Evolutionary conservation across 2,113 vertebrate species (phyloP), one percentile per base, ranked within the genome.

Genomic region (Sisor rabdophorus): DNA sequence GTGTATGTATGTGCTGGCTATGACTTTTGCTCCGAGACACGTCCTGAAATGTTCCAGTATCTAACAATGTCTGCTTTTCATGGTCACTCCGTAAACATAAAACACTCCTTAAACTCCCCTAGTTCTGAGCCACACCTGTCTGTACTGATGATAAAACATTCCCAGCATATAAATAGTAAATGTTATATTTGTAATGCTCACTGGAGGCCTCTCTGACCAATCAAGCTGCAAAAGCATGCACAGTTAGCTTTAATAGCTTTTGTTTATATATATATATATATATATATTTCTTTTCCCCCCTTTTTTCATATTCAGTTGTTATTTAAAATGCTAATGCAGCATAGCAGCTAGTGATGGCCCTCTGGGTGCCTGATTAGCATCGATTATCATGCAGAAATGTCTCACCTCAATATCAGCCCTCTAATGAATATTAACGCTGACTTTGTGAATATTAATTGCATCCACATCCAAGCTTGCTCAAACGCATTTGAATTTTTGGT

Each of bases 311-410:
- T 89, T 90, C 92, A 89, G 92, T 90, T 89, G 89, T 89, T 80
- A 89, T 92, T 96, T 94, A 95, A 94, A 95, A 96, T 96, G 94
- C 94, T 93, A 93, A 93, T 94, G 94, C 94, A 93, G 94, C 89
- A 91, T 92, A 90, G 88, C 92, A 91, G 91, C 88, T 90, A 93
- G 87, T 91, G 88, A 94, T 95, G 95, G 93, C 91, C 90, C 86
- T 81, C 84, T 90, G 90, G 92, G 92, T 91, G 92, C 93, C 92
- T 95, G 93, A 95, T 96, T 95, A 96, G 92, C 95, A 95, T 97
- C 94, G 86, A 96, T 98, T 96, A 97, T 95, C 95, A 96, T 95
- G 93, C 91, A 91, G 95, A 96, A 94, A 95, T 88, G 94, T 94
- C 91, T 94, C 95, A 95, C 96, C 94, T 93, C 91, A 94, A 92